Base-by-base conservation (phyloP, 2,888 invertebrate species). In the Archips crataeganus region DNA sequence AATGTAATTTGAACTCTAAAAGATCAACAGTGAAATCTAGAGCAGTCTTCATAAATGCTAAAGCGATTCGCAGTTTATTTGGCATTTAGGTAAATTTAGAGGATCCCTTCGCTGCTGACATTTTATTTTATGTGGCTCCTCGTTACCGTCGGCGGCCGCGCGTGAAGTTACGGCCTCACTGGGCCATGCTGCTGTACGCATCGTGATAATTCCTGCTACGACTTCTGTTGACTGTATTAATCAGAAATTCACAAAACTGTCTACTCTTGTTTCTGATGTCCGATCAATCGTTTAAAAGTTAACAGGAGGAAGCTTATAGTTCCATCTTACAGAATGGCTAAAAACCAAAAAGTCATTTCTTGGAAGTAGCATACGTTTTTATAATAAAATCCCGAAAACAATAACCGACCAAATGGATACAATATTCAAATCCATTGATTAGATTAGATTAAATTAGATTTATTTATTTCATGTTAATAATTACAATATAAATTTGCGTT, bases 41-140 rank as follows among this genome's bases (percentile, higher is more conserved):
- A 82, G 82, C 82, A 76, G 84, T 85, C 86, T 89, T 89, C 88
- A 89, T 90, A 93, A 93, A 93, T 90, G 91, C 88, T 90, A 89
- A 85, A 91, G 89, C 90, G 88, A 92, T 94, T 93, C 90, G 86
- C 93, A 92, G 92, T 92, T 92, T 94, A 92, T 92, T 91, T 92
- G 92, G 92, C 93, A 93, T 93, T 93, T 92, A 92, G 91, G 92
- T 91, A 88, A 92, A 92, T 92, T 92, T 90, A 89, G 90, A 90
- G 90, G 90, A 91, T 90, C 90, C 91, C 90, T 88, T 86, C 87
- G 87, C 85, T 84, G 87, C 90, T 93, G 93, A 93, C 93, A 94
- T 94, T 94, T 94, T 93, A 92, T 93, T 94, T 94, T 94, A 94
- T 93, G 93, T 88, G 90, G 87, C 85, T 85, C 90, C 94, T 94